Base-by-base conservation (phyloP, 92 coral and sea anemone genomes). In the Epizoanthus ramosus region DNA sequence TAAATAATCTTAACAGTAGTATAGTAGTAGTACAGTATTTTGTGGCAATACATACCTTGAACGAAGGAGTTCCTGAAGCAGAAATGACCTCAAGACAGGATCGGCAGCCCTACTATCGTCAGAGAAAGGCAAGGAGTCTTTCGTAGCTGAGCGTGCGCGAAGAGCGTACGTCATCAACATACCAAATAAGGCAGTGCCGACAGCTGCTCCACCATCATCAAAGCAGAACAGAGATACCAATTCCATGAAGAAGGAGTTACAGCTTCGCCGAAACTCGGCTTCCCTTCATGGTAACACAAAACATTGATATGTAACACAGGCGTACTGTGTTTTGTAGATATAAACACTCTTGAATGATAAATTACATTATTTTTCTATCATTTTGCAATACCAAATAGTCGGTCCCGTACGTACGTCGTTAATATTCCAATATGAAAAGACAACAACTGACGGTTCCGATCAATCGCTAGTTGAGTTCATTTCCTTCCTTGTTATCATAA, bases 181-280 rank as follows among this genome's bases (percentile, higher is more conserved):
- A 16, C 76, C 58, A 71, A 45, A 50, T 17, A 71, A 50, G 10
- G 53, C 54, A 50, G n/a, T n/a, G 39, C 50, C 59, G 25, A 23
- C 33, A 18, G 58, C 31, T 19, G 68, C 61, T 13, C 18, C 28
- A 71, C 53, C 5, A 25, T 71, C 76, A 8, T 71, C 37, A 23
- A 71, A 71, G 59, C 76, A 71, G 60, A 71, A 71, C 23, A 71
- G 60, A 71, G 76, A 71, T 9, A 71, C 76, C 21, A 71, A 19
- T 23, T 71, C 76, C 76, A 71, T 71, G 76, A 71, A 71, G 76
- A 41, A 71, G 10, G 76, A 45, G 59, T 71, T 71, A 19, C 76
- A 41, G 18, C 58, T 45, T 71, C 76, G 31, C 53, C 76, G 76
- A 47, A 71, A 71, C 58, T 71, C 76, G 1, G 4, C 5, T 71